Base-by-base conservation (phyloP, 2,888 invertebrate species). In the Cerastis rubricosa region DNA sequence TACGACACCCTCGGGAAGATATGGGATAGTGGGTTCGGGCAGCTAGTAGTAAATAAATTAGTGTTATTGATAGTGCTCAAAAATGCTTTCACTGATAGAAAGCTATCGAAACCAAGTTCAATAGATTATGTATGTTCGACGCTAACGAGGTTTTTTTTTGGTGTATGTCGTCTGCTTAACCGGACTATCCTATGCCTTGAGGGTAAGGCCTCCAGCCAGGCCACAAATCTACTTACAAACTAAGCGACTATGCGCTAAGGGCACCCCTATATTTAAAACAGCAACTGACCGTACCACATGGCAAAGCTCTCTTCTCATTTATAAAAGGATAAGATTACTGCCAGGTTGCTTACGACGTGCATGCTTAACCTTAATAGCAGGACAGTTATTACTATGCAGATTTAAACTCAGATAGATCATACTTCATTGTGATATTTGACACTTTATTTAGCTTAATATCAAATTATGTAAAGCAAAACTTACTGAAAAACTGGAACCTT, bases 401-500 rank as follows among this genome's bases (percentile, higher is more conserved):
- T 25, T 12, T 6, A 57, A 25, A 25, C 1, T 57, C 54, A 25
- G 25, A 25, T n/a, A 54, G 5, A n/a, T n/a, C 11, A 1, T 11
- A n/a, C 12, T 54, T 54, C 54, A n/a, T 49, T 51, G 22, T 22
- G 9, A 22, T 22, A n/a, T 51, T n/a, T 51, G 1, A 51, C 4
- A 11, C 11, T 3, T 3, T n/a, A 1, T 51, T 22, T 54, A 54
- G n/a, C n/a, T 54, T 57, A 57, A 35, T 35, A 35, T 35, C 35
- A 2, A 35, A 35, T 35, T 35, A 35, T 35, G 9, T 29, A 59
- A 29, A 59, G 9, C 29, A 19, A 40, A 45, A 73, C 97, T 97
- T 90, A 98, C 98, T 79, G 98, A 97, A 93, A 98, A 97, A 93
- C 97, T 97, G 19, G 98, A 97, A 25, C 98, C 98, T 92, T 98